Base-by-base conservation (phyloP, 1,140 invertebrate species). In the Pseudomyrmex flavicornis region DNA sequence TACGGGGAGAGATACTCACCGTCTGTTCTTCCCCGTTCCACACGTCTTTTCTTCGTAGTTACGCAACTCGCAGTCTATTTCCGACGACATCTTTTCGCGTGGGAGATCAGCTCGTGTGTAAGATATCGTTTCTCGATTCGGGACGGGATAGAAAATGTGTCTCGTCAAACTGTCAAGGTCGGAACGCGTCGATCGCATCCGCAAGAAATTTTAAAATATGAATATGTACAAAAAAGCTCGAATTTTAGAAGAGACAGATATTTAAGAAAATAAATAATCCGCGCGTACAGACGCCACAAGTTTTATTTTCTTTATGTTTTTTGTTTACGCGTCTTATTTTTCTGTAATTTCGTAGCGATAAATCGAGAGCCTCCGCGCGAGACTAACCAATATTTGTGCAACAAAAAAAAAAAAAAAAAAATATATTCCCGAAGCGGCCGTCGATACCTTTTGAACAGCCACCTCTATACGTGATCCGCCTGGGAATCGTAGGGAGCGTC, bases 1-100 rank as follows among this genome's bases (percentile, higher is more conserved):
- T 88, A 83, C 48, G 54, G 58, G 61, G 69, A 62, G 63, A 58
- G 13, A 80, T 66, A 80, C n/a, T 54, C 48, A 48, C 54, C 54
- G 35, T 44, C 63, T 54, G 54, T 66, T 72, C 70, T 65, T 22
- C 26, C 44, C 20, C 5, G 48, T 17, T 66, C 15, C 50, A 26
- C 50, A 12, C 17, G 50, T 63, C 50, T 35, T 12, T 8, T 59
- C 35, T 15, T 61, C 20, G 56, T 35, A 35, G 10, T 65, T 65
- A 20, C 62, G 52, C 66, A 58, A 79, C 65, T 20, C 66, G 54
- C 35, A 17, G 26, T 66, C 70, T 70, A 26, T 15, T 70, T 13
- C 58, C 59, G 66, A 35, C 54, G 20, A 22, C 22, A 35, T 26
- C 48, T 5, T 74, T 74, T 66, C 54, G 12, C 48, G 26, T 10